Base-by-base conservation (phyloP, 1,140 invertebrate genomes). In the Euwallacea similis region DNA sequence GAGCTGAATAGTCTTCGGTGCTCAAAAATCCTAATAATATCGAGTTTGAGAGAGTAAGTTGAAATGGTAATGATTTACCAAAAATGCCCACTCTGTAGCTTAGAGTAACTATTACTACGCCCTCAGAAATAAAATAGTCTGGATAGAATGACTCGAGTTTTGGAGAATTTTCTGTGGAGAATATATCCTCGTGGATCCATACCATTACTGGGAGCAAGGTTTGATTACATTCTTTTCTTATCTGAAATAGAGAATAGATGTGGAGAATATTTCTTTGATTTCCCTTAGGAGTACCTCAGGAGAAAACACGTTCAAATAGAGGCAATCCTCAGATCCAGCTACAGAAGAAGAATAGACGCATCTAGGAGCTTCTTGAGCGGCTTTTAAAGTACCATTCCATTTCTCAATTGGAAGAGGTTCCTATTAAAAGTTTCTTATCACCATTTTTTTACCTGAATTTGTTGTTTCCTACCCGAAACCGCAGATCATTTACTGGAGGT, bases 281-380 rank as follows among this genome's bases (percentile, higher is more conserved):
- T n/a, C n/a, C n/a, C n/a, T n/a, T n/a, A n/a, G n/a, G n/a, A n/a
- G n/a, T 47, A 84, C 82, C 66, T 81, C 77, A 64, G 89, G 88
- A 10, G 90, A 89, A 77, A 90, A 93, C 1, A 96, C 87, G 79
- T 95, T 95, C 13, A 97, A 82, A 78, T 90, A 90, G 6, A 96
- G 85, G 77, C 94, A 96, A 54, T 96, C 92, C 82, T 92, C 90
- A 15, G 82, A 67, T 21, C 71, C 67, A 16, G 71, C 77, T 7
- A 78, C 60, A 11, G 47, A 15, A 44, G 61, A 66, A 21, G 66
- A 79, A 59, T 79, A 76, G 66, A 83, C 75, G 61, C 83, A 84
- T 42, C 76, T 76, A 2, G 80, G 74, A n/a, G 86, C 85, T 72
- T 83, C 82, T 42, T 84, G 76, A 0, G 81, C 83, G 8, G 86